Evolutionary conservation across 1,140 invertebrate genomes (phyloP).

Genomic region (Ectropis grisescens): DNA sequence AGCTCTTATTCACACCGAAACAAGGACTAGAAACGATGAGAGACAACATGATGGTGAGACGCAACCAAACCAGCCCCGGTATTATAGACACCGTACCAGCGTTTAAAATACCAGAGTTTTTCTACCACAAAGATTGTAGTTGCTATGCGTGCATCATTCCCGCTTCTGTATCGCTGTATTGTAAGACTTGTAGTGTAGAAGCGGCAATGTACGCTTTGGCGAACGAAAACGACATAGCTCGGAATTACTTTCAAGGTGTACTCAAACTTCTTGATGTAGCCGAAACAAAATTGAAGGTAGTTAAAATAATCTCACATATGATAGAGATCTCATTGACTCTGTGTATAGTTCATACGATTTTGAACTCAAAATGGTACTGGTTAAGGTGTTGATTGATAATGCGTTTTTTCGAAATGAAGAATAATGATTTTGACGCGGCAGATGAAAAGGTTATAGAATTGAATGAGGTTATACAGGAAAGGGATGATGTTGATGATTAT

Average conservation of each 20-base stretch:
- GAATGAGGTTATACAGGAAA: conserved; percentile 27
- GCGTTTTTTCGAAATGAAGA: conserved; percentile 33
- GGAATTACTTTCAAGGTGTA: conserved; percentile 38
- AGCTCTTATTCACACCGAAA: conserved; percentile 18
- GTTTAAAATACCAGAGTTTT: conserved; percentile 26
- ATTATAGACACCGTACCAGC: conserved; percentile 13
- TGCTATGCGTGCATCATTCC: conserved; percentile 32
- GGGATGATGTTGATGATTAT: conserved; percentile 15
- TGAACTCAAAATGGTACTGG: conserved; percentile 17
- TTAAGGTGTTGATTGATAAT: conserved; percentile 38
- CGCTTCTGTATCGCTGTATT: conserved; percentile 18
- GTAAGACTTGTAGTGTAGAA: conserved; percentile 21
- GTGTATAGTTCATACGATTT: conserved; percentile 4
- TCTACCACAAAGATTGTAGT: conserved; percentile 23
- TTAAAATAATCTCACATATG: conserved; percentile 9
- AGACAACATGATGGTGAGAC: conserved; percentile 21
- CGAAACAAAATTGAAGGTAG: conserved; percentile 20
- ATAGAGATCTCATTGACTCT: conserved; percentile 13
- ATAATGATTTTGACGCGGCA: conserved; percentile 15
- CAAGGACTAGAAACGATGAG: conserved; percentile 31
- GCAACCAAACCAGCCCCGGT: conserved; percentile 17
- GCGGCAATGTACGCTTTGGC: conserved; percentile 35
- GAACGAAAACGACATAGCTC: conserved; percentile 32
- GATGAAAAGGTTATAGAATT: conserved; percentile 32
- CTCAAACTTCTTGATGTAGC: conserved; percentile 17